A percentile compares a stretch with the other conserved stretches of the same genome.
These are phyloP conservation scores for Thunnus thynnus DNA, from an alignment of 2,113 vertebrate species.

Conservation along the genomic window DNA sequence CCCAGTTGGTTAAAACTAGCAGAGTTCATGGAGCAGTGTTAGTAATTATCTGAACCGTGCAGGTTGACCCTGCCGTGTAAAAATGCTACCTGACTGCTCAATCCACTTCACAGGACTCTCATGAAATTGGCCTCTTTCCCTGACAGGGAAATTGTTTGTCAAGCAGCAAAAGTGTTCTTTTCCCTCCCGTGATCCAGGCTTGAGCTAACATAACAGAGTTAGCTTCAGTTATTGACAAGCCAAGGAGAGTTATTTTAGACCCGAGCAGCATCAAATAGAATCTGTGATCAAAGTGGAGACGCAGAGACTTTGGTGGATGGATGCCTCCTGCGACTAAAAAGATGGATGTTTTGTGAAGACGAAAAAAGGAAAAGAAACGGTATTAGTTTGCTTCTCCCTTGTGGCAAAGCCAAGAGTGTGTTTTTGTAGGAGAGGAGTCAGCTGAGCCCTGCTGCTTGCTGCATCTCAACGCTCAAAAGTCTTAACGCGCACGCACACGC, in stretches of 20 bases:
- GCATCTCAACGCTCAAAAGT: constrained; percentile 52
- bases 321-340: constrained; percentile 72
- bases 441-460: constrained; percentile 57
- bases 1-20: constrained; percentile 13
- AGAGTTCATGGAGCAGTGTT: constrained; percentile 4
- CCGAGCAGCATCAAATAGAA: constrained; percentile 83
- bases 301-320: constrained; percentile 75
- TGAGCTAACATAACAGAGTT: constrained; percentile 75
- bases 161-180: constrained; percentile 59
- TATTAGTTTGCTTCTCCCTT: constrained; percentile 74
- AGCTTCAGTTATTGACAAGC: constrained; percentile 79
- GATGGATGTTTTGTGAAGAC: constrained; percentile 69
- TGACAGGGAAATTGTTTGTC: constrained; percentile 64
- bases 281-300: constrained; percentile 80
- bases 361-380: constrained; percentile 54
- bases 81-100: constrained; percentile 33
- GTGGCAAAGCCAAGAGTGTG: constrained; percentile 70
- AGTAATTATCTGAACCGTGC: constrained; percentile 23
- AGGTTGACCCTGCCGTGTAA: constrained; percentile 1
- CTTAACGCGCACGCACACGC: constrained; percentile 7
- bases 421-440: constrained; percentile 75
- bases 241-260: constrained; percentile 76
- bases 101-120: constrained; percentile 41
- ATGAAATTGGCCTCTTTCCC: constrained; percentile 36
- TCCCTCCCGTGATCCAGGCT: constrained; percentile 55